These are phyloP conservation scores for Agrochola litura DNA, from an alignment of 2,888 invertebrate species.

Conservation along the genomic window DNA sequence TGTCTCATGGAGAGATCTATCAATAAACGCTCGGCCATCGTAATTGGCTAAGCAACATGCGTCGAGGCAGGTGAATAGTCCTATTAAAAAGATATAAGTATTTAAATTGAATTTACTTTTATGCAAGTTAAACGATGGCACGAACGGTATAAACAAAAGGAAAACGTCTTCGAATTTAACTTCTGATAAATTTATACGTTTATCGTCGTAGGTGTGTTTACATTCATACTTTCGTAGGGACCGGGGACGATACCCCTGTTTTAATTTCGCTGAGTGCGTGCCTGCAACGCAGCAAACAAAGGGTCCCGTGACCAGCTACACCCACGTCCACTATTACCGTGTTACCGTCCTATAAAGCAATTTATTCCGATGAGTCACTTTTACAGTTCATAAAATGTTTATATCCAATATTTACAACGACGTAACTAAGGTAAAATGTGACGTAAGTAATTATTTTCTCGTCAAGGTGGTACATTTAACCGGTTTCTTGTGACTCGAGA, in stretches of 20 bases:
- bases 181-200: constrained; percentile 45
- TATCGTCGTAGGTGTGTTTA: constrained; percentile 44
- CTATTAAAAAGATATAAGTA: constrained; percentile 73
- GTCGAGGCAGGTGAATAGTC: constrained; percentile 81
- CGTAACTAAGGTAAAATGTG: constrained; percentile 72
- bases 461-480: constrained; percentile 72
- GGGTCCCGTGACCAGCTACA: constrained; percentile 85
- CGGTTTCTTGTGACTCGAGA: constrained; percentile 72
- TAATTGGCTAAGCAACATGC: constrained; percentile 80
- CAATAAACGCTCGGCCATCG: constrained; percentile 77
- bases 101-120: constrained; percentile 68
- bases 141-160: constrained; percentile 30
- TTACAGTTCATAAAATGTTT: constrained; percentile 77
- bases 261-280: constrained; percentile 89
- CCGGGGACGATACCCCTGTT: constrained; percentile 79
- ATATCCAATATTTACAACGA: constrained; percentile 71
- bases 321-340: constrained; percentile 81
- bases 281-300: constrained; percentile 87
- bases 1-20: constrained; percentile 80
- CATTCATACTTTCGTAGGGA: constrained; percentile 69
- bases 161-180: constrained; percentile 41
- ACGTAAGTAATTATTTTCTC: constrained; percentile 76
- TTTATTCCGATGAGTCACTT: constrained; percentile 86
- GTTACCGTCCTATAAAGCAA: constrained; percentile 79
- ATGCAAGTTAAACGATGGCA: constrained; percentile 44